A percentile compares a stretch with the other conserved stretches of the same genome.
Conservation (phyloP, 2,888 invertebrate species). For the Tachina lurida region DNA sequence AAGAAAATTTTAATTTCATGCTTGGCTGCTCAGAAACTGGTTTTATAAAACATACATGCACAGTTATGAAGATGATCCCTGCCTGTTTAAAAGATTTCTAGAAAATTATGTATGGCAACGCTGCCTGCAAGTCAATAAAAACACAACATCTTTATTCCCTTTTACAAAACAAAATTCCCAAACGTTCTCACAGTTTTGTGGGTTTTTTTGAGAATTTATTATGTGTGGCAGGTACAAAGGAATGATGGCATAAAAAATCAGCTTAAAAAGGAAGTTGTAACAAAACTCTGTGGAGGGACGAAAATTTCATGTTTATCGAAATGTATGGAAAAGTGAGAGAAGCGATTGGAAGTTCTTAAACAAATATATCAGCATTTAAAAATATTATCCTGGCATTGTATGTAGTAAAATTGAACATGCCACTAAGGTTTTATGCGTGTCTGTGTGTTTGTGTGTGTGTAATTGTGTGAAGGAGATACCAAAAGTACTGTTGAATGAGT, state of each 20-base stretch:
- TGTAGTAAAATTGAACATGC: constrained; percentile 38
- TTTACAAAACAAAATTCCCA: constrained; percentile 62
- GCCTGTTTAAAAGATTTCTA: no score
- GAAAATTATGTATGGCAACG: no score
- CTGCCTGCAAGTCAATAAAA: not conserved
- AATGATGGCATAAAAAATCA: constrained; percentile 30
- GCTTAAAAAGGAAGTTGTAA: constrained; percentile 58
- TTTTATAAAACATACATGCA: no score
- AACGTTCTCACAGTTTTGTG: constrained; percentile 57
- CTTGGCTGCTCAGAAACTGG: no score
- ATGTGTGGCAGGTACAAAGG: constrained; percentile 47
- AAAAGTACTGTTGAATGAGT: constrained; percentile 4
- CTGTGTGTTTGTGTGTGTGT: constrained; percentile 57
- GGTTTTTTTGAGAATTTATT: constrained; percentile 48
- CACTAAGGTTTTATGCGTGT: constrained; percentile 5
- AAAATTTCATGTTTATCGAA: not conserved
- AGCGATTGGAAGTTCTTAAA: constrained; percentile 29
- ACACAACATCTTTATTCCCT: constrained; percentile 38
- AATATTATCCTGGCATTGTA: constrained; percentile 58
- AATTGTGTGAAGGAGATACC: not conserved
- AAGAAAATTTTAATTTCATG: no score
- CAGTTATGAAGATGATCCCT: no score
- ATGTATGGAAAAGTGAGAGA: not conserved
- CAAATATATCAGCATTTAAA: constrained; percentile 65
- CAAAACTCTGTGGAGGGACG: constrained; percentile 38